Evolutionary conservation across 2,113 vertebrate genomes (phyloP), one percentile per base, ranked within the genome.

Genomic region (Arothron firmamentum): DNA sequence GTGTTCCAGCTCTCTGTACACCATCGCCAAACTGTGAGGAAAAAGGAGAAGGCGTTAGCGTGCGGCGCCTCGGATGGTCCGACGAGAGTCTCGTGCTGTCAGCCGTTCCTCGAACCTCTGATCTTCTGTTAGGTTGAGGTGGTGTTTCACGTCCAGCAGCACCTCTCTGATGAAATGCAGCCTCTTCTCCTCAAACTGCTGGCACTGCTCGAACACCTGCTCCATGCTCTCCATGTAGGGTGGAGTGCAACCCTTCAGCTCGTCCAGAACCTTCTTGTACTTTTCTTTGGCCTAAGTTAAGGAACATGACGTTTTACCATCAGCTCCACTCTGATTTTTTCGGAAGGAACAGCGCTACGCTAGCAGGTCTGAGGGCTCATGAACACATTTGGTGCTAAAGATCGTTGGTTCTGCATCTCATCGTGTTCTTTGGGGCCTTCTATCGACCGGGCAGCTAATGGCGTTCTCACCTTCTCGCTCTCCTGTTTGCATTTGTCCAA

Each of bases 161-260:
- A 94, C 90, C 81, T 98, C 95, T 80, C 91, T 93, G 76, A 97
- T 87, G 89, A 98, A 98, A 84, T 85, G 90, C 80, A 98, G 88
- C 61, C 96, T 93, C 87, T 93, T 97, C 62, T 98, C 95, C 70
- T 98, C 96, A 21, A 98, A 96, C 78, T 98, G 93, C 92, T 98
- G 96, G 82, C 94, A 95, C 80, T 93, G 93, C 48, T 94, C 93
- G 0, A 98, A 98, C 81, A 97, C 93, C 78, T 90, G 90, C 88
- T 96, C 95, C 96, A 98, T 98, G 89, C 90, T 92, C 73, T 98
- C 95, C 56, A 92, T 94, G 87, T 98, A 98, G 85, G 93, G 93
- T 0, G 95, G 95, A 0, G 93, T 96, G 77, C 90, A 93, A 68
- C 93, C 95, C 69, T 85, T 92, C 82, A 98, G 90, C 59, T 98